Base-by-base conservation (phyloP, 2,113 vertebrate species). In the Serranochromis macrocephalus region DNA sequence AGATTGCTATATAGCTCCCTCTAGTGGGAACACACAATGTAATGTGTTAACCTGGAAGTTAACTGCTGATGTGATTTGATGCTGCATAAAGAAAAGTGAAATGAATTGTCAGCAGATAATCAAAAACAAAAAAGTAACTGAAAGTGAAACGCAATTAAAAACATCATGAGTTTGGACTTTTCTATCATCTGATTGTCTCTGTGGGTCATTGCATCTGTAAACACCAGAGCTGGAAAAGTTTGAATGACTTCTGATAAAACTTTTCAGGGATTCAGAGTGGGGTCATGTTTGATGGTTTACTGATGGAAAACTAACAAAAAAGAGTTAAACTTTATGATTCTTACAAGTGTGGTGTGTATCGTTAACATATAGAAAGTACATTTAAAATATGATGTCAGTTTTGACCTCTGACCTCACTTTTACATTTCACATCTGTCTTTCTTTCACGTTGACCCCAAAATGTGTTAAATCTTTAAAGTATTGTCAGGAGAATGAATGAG, bases 401-500 rank as follows among this genome's bases (percentile, higher is more conserved):
- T 63, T 36, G 61, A 66, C 61, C 17, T 36, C 0, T 66, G 61
- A 66, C 61, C 61, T 66, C 9, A 63, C 9, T n/a, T 63, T 63
- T 63, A 63, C 6, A 36, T 63, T 63, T 63, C 1, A 36, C 0
- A n/a, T 2, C 31, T 21, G 19, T 66, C 61, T 66, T 66, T 38
- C 10, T 66, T 21, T 38, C 0, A 0, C 0, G 0, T 66, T 66
- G 33, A 38, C 33, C 7, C 33, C 2, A 66, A 38, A 38, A 66
- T 66, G 33, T 21, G 61, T 66, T 66, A n/a, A 36, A 66, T 5
- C 0, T 2, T 36, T 36, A 1, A 66, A 13, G 33, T 68, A 38
- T 66, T 68, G 63, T 5, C 4, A 2, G 19, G 19, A 0, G 63
- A 40, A 68, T 13, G 4, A 40, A 68, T 1, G 19, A 68, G 61